phyloP scores from a whole-genome alignment of 2,797 vertebrate genomes.

The Chelmon rostratus region DNA sequence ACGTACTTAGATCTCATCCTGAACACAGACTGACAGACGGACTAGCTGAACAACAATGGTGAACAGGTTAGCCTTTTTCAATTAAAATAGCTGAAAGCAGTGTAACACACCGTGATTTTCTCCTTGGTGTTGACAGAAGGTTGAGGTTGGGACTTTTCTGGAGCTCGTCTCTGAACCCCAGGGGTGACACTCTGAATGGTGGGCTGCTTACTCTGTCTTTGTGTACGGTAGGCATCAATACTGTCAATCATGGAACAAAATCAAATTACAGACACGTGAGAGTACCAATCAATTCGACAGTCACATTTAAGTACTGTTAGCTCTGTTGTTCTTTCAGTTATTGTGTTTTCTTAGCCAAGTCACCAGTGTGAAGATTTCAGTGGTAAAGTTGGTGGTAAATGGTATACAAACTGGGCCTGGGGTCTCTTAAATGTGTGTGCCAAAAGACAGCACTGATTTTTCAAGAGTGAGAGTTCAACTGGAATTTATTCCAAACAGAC shows the following conservation, averaged over 20 bases:
- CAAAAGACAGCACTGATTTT: background rate
- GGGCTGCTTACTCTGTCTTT: conserved; percentile 71
- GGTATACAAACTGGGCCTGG: background rate
- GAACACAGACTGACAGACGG: background rate
- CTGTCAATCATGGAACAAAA: conserved; percentile 63
- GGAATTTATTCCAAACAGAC: background rate
- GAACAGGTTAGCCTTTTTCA: background rate
- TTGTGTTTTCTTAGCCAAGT: background rate
- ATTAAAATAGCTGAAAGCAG: background rate
- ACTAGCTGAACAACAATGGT: background rate
- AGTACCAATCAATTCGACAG: background rate
- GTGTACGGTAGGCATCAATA: conserved; percentile 85
- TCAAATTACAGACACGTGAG: background rate
- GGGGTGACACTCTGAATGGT: conserved; percentile 70
- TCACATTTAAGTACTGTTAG: background rate
- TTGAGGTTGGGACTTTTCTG: conserved; percentile 56
- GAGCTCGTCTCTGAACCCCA: conserved; percentile 58
- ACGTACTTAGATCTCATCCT: background rate
- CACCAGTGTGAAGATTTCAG: background rate
- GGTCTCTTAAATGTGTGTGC: background rate
- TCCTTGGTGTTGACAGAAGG: conserved; percentile 76
- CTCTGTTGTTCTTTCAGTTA: background rate
- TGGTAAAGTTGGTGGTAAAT: background rate
- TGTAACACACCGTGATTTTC: conserved; percentile 76
- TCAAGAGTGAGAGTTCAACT: background rate